Evolutionary conservation across 1,140 invertebrate genomes (phyloP).

Genomic region (Drosophila subpulchrella): DNA sequence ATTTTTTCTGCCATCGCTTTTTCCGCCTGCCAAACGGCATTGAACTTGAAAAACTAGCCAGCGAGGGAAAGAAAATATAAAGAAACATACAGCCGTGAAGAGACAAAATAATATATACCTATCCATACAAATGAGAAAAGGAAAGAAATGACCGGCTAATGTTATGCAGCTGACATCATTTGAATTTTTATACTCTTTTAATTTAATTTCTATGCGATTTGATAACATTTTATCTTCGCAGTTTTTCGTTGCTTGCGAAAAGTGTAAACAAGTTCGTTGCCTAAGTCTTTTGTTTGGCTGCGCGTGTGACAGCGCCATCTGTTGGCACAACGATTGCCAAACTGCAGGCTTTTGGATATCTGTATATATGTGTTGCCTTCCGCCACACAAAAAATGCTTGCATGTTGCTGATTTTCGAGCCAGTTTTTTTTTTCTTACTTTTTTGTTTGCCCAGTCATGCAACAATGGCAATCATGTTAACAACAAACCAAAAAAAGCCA

Average conservation of each 20-base stretch:
- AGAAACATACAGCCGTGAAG: not conserved
- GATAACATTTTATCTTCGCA: constrained; percentile 53
- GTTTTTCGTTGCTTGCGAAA: constrained; percentile 65
- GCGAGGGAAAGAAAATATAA: constrained; percentile 10
- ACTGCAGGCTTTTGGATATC: constrained; percentile 7
- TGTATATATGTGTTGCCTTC: constrained; percentile 1
- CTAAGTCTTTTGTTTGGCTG: constrained; percentile 76
- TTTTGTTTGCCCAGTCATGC: constrained; percentile 15
- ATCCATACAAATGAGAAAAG: not conserved
- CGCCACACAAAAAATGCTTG: constrained; percentile 9
- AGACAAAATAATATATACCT: constrained; percentile 4
- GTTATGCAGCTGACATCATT: constrained; percentile 73
- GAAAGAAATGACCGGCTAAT: constrained; percentile 44
- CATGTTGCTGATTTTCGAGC: constrained; percentile 17
- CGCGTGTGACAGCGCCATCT: constrained; percentile 61
- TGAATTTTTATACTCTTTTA: constrained; percentile 40
- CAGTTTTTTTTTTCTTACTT: not conserved
- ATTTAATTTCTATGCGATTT: constrained; percentile 60
- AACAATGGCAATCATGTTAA: constrained; percentile 12
- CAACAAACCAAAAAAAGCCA: not conserved
- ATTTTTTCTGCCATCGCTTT: constrained; percentile 51
- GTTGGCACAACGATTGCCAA: constrained; percentile 71
- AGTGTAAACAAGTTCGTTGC: constrained; percentile 80
- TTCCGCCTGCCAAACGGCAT: constrained; percentile 71
- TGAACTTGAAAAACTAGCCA: constrained; percentile 74